Base-by-base conservation (phyloP, 1,140 invertebrate species). In the Drosophila bifasciata region DNA sequence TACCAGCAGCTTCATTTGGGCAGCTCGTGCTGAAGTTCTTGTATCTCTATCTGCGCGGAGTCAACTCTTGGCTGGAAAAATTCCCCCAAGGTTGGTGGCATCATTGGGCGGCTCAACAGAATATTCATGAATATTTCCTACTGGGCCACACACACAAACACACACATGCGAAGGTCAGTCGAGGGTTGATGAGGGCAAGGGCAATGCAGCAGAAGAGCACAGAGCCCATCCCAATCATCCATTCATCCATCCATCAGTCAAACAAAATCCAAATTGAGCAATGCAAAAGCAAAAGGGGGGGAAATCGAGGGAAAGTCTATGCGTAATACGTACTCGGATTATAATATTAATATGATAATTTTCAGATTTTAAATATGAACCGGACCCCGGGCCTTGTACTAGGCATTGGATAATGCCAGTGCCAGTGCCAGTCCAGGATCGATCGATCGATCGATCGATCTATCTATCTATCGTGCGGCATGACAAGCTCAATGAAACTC, bases 351-450 rank as follows among this genome's bases (percentile, higher is more conserved):
- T 68, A 68, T 68, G 44, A 52, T 72, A 62, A 63, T 73, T 73
- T 58, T n/a, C 32, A 57, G 67, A 64, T 64, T 55, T 25, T 51
- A 43, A 40, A 66, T 63, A 63, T 63, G 59, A 36, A 46, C 7
- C 8, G 15, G 56, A 49, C 72, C 72, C 7, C 8, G 15, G 56
- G 53, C 72, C 72, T 76, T 76, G 72, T 71, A 67, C 72, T 76
- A 76, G 71, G 72, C 72, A 76, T 75, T 76, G 72, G 62, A 75
- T 76, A 76, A 67, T 75, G 71, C 48, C 72, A 76, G 71, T 56
- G 64, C 64, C 64, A 68, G 63, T 67, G 53, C 61, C 61, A 67
- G 19, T 43, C 41, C 46, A 19, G 16, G 50, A 63, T 45, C 43
- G 55, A 39, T 57, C 40, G 19, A 59, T 41, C 23, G 55, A 45